Conservation (phyloP, 2,113 vertebrate species). For the Nibea coibor region DNA sequence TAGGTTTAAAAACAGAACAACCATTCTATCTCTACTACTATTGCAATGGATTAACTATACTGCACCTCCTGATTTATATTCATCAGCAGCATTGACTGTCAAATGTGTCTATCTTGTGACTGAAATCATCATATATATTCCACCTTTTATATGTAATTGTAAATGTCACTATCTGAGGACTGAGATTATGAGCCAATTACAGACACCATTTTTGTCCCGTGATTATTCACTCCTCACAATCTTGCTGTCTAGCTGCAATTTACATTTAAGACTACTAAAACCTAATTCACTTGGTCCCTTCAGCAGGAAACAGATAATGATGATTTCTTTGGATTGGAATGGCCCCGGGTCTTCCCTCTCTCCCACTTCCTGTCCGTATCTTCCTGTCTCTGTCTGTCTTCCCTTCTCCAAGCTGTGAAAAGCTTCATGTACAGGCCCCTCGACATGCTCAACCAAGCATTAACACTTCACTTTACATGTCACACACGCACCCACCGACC, state of each 20-base stretch:
- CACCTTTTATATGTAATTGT: background rate
- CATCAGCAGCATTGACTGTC: background rate
- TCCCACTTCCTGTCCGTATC: slow-evolving; percentile 6
- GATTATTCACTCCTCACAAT: background rate
- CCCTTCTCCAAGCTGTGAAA: slow-evolving; percentile 29
- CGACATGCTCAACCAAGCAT: slow-evolving; percentile 66
- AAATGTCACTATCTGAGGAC: background rate
- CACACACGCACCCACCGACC: slow-evolving; percentile 26
- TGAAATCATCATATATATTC: background rate
- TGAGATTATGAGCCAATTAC: background rate
- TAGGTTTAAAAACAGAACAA: background rate
- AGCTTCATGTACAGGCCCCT: slow-evolving; percentile 45
- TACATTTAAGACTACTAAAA: slow-evolving; percentile 5
- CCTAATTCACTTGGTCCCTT: background rate
- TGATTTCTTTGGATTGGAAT: slow-evolving; percentile 1
- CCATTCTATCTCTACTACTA: background rate
- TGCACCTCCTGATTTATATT: background rate
- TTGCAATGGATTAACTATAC: background rate
- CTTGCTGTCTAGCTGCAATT: background rate
- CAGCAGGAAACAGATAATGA: background rate
- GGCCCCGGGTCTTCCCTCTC: background rate
- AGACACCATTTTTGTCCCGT: background rate
- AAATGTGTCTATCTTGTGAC: background rate
- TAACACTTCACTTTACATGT: slow-evolving; percentile 59
- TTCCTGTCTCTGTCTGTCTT: slow-evolving; percentile 15